Percentiles rank a stretch among this genome's conserved stretches.
phyloP scores from a whole-genome alignment of 2,797 vertebrate genomes.

The Cuniculus paca region DNA sequence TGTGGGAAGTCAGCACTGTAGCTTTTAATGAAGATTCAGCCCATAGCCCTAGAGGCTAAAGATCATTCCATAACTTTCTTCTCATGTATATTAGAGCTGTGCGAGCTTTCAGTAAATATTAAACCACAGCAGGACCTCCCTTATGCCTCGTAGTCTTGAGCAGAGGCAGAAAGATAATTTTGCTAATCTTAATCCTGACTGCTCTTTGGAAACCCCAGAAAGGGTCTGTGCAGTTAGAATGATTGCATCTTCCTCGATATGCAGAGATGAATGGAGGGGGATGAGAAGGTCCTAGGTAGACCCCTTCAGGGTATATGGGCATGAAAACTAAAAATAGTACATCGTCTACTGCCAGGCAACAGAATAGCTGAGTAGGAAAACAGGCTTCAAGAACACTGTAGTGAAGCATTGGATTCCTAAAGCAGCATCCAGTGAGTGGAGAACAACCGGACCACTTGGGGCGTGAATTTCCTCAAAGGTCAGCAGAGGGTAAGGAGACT shows the following conservation, averaged over 20 bases:
- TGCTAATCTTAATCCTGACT: slow-evolving; percentile 32
- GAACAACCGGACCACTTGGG: neutral
- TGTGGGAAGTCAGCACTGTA: slow-evolving; percentile 71
- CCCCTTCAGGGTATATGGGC: neutral
- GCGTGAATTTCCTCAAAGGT: slow-evolving; percentile 55
- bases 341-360: neutral
- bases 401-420: slow-evolving; percentile 35
- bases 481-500: slow-evolving; percentile 49
- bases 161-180: slow-evolving; percentile 60
- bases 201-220: slow-evolving; percentile 41
- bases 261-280: neutral
- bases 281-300: neutral
- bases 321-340: slow-evolving; percentile 74
- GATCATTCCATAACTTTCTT: slow-evolving; percentile 63
- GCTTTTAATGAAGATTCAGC: slow-evolving; percentile 77
- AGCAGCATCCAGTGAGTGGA: neutral
- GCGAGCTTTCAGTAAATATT: slow-evolving; percentile 65
- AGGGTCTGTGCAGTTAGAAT: neutral
- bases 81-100: slow-evolving; percentile 56
- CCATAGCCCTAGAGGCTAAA: slow-evolving; percentile 48
- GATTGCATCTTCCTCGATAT: slow-evolving; percentile 28
- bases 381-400: neutral
- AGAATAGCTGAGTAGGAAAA: slow-evolving; percentile 22
- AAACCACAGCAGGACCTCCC: slow-evolving; percentile 39
- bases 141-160: slow-evolving; percentile 57